Percentiles rank a stretch among this genome's conserved stretches.
Conservation (phyloP, 2,888 invertebrate genomes). For the Colostygia pectinataria region DNA sequence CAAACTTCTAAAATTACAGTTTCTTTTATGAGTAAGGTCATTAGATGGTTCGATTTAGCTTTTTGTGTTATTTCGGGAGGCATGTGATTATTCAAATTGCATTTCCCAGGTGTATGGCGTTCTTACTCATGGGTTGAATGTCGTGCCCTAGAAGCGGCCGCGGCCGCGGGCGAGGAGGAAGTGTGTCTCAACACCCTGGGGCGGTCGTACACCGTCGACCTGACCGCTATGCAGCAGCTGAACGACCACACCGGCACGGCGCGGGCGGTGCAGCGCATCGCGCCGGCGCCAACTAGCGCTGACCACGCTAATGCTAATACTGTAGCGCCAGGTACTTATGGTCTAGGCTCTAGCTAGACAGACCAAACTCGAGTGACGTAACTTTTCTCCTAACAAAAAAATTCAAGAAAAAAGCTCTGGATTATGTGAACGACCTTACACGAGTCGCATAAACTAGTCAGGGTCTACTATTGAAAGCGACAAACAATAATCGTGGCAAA, state of each 20-base stretch:
- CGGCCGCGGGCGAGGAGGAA: constrained; percentile 97
- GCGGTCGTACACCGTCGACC: constrained; percentile 97
- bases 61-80: not conserved
- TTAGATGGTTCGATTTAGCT: no score
- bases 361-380: no score
- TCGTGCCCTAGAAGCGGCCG: constrained; percentile 96
- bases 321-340: constrained; percentile 45
- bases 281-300: constrained; percentile 65
- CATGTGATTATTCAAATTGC: constrained; percentile 10
- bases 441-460: no score
- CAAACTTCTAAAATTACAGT: no score
- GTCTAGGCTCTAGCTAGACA: no score
- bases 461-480: no score
- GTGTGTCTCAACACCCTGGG: constrained; percentile 96
- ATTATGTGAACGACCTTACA: no score
- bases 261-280: constrained; percentile 93
- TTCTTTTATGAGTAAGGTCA: no score
- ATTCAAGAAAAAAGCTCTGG: no score
- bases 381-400: no score
- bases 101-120: constrained; percentile 88
- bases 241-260: constrained; percentile 99
- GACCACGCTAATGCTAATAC: constrained; percentile 42
- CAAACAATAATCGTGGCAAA: no score
- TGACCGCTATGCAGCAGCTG: constrained; percentile 98
- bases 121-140: constrained; percentile 97